These are phyloP conservation scores for Pachliopta kotzebuea DNA, from an alignment of 2,888 invertebrate genomes.

Conservation along the genomic window DNA sequence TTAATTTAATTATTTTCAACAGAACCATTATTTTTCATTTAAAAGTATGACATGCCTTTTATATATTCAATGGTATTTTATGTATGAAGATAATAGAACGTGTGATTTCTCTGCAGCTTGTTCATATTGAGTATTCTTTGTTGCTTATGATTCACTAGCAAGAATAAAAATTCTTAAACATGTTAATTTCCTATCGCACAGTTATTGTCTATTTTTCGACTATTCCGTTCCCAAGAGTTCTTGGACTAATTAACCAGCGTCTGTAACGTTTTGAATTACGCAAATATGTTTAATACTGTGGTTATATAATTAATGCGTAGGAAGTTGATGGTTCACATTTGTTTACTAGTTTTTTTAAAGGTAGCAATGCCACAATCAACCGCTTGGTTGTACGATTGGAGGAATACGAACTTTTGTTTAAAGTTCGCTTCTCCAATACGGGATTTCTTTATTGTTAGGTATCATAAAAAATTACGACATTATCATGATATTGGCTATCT, in stretches of 20 bases:
- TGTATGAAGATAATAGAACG: neutral
- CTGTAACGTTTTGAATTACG: slow-evolving; percentile 51
- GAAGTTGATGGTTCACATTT: slow-evolving; percentile 31
- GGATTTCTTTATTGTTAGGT: neutral
- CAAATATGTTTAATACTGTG: slow-evolving; percentile 35
- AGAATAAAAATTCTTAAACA: slow-evolving; percentile 14
- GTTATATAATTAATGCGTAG: slow-evolving; percentile 41
- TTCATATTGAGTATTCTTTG: neutral
- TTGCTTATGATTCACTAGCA: slow-evolving; percentile 27
- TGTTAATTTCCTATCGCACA: slow-evolving; percentile 23
- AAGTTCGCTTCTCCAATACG: neutral
- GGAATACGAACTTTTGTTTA: too few relatives aligned
- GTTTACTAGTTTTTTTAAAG: slow-evolving; percentile 16
- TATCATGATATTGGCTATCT: slow-evolving; percentile 10
- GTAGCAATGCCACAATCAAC: neutral
- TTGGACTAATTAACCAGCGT: slow-evolving; percentile 51
- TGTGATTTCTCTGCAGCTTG: neutral
- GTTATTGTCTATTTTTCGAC: slow-evolving; percentile 26
- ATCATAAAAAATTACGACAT: slow-evolving; percentile 21
- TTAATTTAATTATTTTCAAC: too few relatives aligned
- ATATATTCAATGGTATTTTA: neutral
- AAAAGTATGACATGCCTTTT: neutral
- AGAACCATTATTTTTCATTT: neutral
- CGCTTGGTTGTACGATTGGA: too few relatives aligned
- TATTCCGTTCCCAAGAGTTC: slow-evolving; percentile 36